Base-by-base conservation (phyloP, 2,113 vertebrate genomes). In the Xerus inauris region DNA sequence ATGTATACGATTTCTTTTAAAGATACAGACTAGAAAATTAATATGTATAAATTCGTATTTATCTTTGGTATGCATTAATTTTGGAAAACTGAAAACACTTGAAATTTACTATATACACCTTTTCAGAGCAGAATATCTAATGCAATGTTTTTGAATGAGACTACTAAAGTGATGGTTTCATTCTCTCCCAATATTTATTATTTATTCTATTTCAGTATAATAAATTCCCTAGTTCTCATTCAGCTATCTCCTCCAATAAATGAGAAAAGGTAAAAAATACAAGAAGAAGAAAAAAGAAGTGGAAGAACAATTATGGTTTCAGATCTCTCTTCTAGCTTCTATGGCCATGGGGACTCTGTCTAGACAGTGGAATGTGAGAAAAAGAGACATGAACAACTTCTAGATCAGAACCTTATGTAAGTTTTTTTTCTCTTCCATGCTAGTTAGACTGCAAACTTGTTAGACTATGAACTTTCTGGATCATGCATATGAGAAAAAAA, bases 231-330 rank as follows among this genome's bases (percentile, higher is more conserved):
- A 40, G 11, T 26, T 54, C 49, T 85, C 75, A 76, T 64, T 16
- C 1, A 92, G 16, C 0, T 8, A 24, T 64, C 4, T 71, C 1
- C 1, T 5, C 16, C 45, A 86, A 51, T 22, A 86, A 85, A 49
- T 13, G 8, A 62, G 8, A 47, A 54, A n/a, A 38, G 49, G 0
- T 2, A 59, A 9, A 14, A n/a, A 0, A 67, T 24, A 0, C 28
- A 88, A 14, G 22, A 38, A 62, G 4, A 64, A 35, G 24, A 0
- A n/a, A 32, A 12, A 11, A 2, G 45, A 26, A 26, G 6, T 8
- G 8, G n/a, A 17, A 17, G 14, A 57, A 47, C 10, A 3, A 89
- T 51, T 22, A 5, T 10, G 0, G 2, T 51, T 64, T 87, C 19
- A 13, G 38, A 54, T 22, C 6, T 62, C 26, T 76, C 5, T 73